These are phyloP conservation scores for Drusus annulatus DNA, from an alignment of 1,140 invertebrate species.

Conservation along the genomic window DNA sequence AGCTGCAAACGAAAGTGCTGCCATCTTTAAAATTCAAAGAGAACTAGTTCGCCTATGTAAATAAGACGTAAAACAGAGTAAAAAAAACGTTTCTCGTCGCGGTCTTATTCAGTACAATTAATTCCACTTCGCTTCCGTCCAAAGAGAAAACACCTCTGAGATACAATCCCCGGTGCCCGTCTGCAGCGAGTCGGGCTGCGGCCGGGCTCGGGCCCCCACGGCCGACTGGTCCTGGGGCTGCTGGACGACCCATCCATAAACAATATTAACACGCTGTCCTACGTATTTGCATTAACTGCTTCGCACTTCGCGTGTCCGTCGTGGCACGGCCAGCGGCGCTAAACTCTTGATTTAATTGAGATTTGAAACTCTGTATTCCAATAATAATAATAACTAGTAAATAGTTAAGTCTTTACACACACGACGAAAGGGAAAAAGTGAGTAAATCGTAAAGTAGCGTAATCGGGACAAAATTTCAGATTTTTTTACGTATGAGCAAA, in stretches of 20 bases:
- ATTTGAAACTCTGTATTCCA: background rate
- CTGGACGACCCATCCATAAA: slow-evolving; percentile 23
- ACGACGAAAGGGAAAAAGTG: no score
- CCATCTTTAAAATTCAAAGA: no score
- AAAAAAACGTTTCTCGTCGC: background rate
- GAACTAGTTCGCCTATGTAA: no score
- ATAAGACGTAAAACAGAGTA: no score
- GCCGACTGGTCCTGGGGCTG: no score
- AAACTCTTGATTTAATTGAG: background rate
- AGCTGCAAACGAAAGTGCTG: no score
- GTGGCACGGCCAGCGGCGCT: background rate
- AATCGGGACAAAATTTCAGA: no score
- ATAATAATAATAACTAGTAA: no score
- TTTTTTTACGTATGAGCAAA: no score
- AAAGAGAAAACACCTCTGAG: slow-evolving; percentile 1
- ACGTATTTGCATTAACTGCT: slow-evolving; percentile 42
- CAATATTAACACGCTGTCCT: slow-evolving; percentile 37
- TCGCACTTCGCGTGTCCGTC: slow-evolving; percentile 37
- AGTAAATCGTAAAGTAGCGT: no score
- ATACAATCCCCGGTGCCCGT: slow-evolving; percentile 1
- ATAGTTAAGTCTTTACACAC: no score
- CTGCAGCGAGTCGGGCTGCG: background rate
- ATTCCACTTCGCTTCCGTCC: slow-evolving; percentile 23
- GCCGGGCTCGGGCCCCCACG: no score
- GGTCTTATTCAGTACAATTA: slow-evolving; percentile 27